Evolutionary conservation across 2,113 vertebrate species (phyloP), one percentile per base, ranked within the genome.

Genomic region (Scophthalmus maximus): DNA sequence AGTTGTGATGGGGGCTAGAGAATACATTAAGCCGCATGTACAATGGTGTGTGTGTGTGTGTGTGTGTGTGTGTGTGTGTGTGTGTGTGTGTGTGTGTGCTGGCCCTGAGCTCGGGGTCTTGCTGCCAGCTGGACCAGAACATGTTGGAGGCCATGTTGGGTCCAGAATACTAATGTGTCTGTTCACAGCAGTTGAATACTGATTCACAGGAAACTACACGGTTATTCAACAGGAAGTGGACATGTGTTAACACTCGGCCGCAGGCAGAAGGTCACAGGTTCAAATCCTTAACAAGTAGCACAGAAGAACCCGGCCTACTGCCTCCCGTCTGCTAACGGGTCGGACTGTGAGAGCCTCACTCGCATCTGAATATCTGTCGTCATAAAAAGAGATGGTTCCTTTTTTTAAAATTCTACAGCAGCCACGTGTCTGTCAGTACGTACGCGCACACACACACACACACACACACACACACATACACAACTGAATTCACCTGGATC

Each of bases 111-210:
- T 38, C 8, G 5, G 38, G 56, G 67, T 56, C 68, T 59, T 32
- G 34, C 47, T 68, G 83, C 78, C 87, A 87, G 79, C 83, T 85
- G 80, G 85, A 74, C 25, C 32, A 73, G 40, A 71, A 75, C 80
- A 84, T 69, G 62, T 58, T 78, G 70, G 44, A 53, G 27, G 81
- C 76, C 81, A 65, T 46, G 32, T 47, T 34, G 38, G n/a, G 38
- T n/a, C 64, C 70, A 30, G 44, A 81, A 79, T 56, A 61, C 65
- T 49, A 58, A 65, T 22, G 34, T 49, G 68, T 81, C 18, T 68
- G 68, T 29, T 69, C 66, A 30, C 75, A 53, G 42, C 64, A 36
- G 42, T 50, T 59, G 62, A 77, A 79, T 64, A 72, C 68, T 68
- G 73, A 73, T 73, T 12, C 27, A 46, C 14, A 42, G n/a, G 23